phyloP scores from a whole-genome alignment of 2,797 vertebrate species.

The Botia kubotai region DNA sequence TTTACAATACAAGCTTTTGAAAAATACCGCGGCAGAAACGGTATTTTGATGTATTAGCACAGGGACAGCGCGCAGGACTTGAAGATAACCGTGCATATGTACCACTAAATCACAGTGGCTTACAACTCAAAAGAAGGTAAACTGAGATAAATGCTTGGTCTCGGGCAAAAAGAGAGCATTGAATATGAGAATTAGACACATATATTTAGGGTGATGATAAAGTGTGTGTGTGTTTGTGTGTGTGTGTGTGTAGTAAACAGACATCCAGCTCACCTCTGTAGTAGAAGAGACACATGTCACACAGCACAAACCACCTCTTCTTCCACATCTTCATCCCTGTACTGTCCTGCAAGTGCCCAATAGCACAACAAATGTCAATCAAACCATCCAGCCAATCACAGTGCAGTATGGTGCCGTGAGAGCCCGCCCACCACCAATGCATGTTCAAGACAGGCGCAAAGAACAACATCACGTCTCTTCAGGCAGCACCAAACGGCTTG shows the following conservation, averaged over 20 bases:
- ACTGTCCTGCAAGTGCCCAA: constrained; percentile 83
- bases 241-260: too few species aligned
- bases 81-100: background rate
- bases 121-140: background rate
- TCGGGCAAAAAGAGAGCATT: too few species aligned
- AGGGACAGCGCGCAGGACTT: background rate
- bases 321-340: constrained; percentile 99
- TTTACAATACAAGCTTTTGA: too few species aligned
- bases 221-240: too few species aligned
- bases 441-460: background rate
- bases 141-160: too few species aligned
- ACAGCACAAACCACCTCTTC: constrained; percentile 97
- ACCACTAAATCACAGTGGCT: background rate
- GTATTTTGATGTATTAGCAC: background rate
- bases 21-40: background rate
- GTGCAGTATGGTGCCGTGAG: background rate
- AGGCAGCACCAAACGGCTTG: background rate
- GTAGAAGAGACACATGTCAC: constrained; percentile 97
- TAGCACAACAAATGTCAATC: background rate
- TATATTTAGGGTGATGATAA: too few species aligned
- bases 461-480: background rate
- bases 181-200: too few species aligned
- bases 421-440: background rate
- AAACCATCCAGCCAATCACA: constrained; percentile 28
- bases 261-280: constrained; percentile 88